Percentiles rank a stretch among this genome's conserved stretches.
Conservation (phyloP, 2,888 invertebrate genomes). For the Drosophila hamatofila region DNA sequence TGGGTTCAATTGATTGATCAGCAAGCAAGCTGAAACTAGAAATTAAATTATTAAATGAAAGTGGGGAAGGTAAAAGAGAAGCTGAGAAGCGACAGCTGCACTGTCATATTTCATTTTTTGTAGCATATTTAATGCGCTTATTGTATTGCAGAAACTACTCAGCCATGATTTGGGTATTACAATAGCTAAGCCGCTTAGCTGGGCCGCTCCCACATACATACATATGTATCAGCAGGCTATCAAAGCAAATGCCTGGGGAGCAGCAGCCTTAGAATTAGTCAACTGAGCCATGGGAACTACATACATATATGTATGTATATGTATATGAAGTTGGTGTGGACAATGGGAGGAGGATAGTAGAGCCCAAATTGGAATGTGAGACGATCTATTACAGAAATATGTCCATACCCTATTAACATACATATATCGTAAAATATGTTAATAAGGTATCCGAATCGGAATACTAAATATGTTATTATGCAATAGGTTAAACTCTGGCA, state of each 20-base stretch:
- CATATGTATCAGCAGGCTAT: background rate
- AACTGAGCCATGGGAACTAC: background rate
- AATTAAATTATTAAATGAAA: background rate
- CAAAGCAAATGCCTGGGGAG: background rate
- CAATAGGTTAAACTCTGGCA: too few species aligned
- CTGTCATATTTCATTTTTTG: background rate
- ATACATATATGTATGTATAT: background rate
- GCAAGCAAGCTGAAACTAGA: background rate
- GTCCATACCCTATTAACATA: background rate
- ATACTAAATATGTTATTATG: too few species aligned
- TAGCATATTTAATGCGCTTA: slow-evolving; percentile 5
- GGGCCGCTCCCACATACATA: background rate
- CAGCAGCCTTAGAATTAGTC: background rate
- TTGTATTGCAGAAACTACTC: slow-evolving; percentile 7
- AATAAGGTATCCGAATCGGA: background rate
- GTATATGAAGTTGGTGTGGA: too few species aligned
- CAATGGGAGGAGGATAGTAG: background rate
- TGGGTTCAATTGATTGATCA: background rate
- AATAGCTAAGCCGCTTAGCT: slow-evolving; percentile 9
- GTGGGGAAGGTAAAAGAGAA: too few species aligned
- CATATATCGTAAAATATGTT: background rate
- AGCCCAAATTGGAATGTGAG: background rate
- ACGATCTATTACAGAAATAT: background rate
- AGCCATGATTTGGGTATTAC: slow-evolving; percentile 4
- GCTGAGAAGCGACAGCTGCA: slow-evolving; percentile 5